A percentile compares a stretch with the other conserved stretches of the same genome.
Evolutionary conservation across 1,140 invertebrate species (phyloP).

Genomic region (Agrilus planipennis): DNA sequence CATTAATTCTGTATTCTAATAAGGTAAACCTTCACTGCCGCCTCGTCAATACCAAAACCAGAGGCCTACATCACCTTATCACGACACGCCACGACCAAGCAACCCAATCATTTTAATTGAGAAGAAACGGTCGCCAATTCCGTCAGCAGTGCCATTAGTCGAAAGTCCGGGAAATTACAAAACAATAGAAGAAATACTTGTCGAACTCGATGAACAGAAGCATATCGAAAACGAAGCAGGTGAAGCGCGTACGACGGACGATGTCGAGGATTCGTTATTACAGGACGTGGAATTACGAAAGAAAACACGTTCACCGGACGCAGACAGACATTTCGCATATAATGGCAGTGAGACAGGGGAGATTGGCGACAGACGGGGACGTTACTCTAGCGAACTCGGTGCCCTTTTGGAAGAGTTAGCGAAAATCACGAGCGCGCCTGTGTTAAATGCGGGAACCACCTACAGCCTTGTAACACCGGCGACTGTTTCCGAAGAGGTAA

Average conservation of each 20-base stretch:
- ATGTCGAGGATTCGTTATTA: too few relatives aligned
- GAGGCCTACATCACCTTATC: too few relatives aligned
- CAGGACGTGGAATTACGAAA: background rate
- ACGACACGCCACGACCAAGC: too few relatives aligned
- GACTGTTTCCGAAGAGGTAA: slow-evolving; percentile 23
- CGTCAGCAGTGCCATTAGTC: too few relatives aligned
- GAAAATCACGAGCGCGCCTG: slow-evolving; percentile 29
- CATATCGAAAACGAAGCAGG: background rate
- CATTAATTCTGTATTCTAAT: too few relatives aligned
- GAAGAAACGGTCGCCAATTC: too few relatives aligned
- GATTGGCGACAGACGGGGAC: background rate
- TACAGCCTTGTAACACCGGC: slow-evolving; percentile 21
- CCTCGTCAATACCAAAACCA: too few relatives aligned
- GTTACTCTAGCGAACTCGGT: slow-evolving; percentile 25
- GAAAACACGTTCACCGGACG: background rate
- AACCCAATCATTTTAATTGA: too few relatives aligned
- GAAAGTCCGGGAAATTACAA: slow-evolving; percentile 12
- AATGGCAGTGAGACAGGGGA: too few relatives aligned
- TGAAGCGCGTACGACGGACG: background rate
- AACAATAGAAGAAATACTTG: slow-evolving; percentile 24
- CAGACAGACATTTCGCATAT: background rate
- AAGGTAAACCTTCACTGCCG: too few relatives aligned
- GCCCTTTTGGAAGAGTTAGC: slow-evolving; percentile 26
- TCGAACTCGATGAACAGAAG: slow-evolving; percentile 18
- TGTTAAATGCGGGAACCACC: slow-evolving; percentile 25